These are phyloP conservation scores for Cephus pygmeus DNA, from an alignment of 2,888 invertebrate species.

Conservation along the genomic window DNA sequence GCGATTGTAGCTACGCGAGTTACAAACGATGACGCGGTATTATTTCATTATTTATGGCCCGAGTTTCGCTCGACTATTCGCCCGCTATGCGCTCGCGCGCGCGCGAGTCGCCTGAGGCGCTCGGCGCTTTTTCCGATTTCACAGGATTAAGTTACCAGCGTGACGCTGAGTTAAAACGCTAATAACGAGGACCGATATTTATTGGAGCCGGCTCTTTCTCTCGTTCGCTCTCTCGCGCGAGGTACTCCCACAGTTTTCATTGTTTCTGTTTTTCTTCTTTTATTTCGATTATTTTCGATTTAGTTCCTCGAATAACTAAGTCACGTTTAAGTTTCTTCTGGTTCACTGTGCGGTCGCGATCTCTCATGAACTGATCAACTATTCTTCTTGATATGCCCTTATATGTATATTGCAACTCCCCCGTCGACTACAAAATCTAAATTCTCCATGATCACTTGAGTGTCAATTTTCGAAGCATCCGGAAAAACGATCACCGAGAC, in stretches of 20 bases:
- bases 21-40: conserved; percentile 57
- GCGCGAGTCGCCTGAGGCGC: conserved; percentile 13
- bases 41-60: conserved; percentile 58
- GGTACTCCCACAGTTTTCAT: conserved; percentile 34
- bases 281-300: conserved; percentile 58
- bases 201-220: conserved; percentile 48
- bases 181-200: conserved; percentile 63
- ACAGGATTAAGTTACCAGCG: conserved; percentile 57
- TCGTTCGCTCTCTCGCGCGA: neutral
- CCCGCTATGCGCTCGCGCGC: conserved; percentile 11
- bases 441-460: no score
- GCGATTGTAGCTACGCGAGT: conserved; percentile 26
- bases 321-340: no score
- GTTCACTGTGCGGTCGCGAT: no score
- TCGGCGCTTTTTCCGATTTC: conserved; percentile 55
- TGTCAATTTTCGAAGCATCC: no score
- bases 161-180: conserved; percentile 61
- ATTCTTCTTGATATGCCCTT: neutral
- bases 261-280: conserved; percentile 60
- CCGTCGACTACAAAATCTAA: neutral
- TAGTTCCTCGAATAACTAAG: conserved; percentile 52
- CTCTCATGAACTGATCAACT: no score
- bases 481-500: no score
- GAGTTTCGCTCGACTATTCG: conserved; percentile 38
- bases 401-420: neutral